Conservation (phyloP, 2,888 invertebrate species). For the Notodonta dromedarius region DNA sequence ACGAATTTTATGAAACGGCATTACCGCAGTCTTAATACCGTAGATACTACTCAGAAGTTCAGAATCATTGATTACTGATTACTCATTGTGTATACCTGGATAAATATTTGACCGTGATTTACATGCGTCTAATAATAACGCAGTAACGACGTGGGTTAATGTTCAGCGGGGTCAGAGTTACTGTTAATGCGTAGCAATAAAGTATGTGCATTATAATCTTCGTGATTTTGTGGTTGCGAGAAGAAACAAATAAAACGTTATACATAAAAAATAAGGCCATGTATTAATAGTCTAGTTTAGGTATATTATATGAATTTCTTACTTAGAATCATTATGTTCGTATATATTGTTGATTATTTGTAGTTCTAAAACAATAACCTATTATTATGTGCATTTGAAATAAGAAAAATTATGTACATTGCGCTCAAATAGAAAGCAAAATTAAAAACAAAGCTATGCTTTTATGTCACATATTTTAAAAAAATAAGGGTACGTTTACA, state of each 20-base stretch:
- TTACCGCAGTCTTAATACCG: too few species aligned
- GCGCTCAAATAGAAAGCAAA: neutral
- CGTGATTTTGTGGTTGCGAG: constrained; percentile 10
- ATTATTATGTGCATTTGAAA: too few species aligned
- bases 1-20: too few species aligned
- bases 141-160: constrained; percentile 16
- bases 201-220: constrained; percentile 10
- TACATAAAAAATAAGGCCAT: neutral
- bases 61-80: too few species aligned
- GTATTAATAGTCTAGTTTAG: too few species aligned
- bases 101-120: constrained; percentile 12
- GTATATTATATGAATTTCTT: too few species aligned
- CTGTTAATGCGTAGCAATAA: constrained; percentile 3
- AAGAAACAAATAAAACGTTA: constrained; percentile 7
- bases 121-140: constrained; percentile 3
- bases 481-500: too few species aligned
- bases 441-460: too few species aligned
- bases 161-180: constrained; percentile 6
- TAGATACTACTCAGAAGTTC: too few species aligned
- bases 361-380: too few species aligned
- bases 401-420: too few species aligned
- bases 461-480: too few species aligned
- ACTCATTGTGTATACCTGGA: constrained; percentile 6
- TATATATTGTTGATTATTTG: neutral
- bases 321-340: neutral